These are phyloP conservation scores for Crambe crambe DNA, from an alignment of 37 sponge, comb jelly and placozoan genomes.

Conservation along the genomic window DNA sequence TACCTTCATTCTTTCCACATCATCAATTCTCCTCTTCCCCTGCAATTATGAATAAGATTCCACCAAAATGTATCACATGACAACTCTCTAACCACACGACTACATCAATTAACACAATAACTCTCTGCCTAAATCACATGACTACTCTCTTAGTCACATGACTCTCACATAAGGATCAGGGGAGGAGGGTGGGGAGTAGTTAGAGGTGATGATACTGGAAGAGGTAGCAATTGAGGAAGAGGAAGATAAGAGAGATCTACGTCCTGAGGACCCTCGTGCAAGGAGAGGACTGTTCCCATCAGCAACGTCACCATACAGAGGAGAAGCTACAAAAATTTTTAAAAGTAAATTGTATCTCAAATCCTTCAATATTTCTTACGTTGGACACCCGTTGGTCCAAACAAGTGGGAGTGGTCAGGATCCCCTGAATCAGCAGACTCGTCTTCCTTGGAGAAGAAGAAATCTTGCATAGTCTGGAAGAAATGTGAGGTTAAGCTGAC, in stretches of 20 bases:
- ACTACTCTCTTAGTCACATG: not conserved
- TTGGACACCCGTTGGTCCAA: slow-evolving; percentile 48
- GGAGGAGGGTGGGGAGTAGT: not conserved
- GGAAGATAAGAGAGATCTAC: slow-evolving; percentile 9
- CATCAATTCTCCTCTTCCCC: slow-evolving; percentile 26
- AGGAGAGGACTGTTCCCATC: slow-evolving; percentile 26
- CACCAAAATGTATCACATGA: too few relatives aligned
- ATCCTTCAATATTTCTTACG: slow-evolving; percentile 33
- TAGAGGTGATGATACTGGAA: slow-evolving; percentile 17
- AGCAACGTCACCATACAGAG: slow-evolving; percentile 1
- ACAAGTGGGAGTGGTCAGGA: slow-evolving; percentile 58
- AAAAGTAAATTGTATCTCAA: too few relatives aligned
- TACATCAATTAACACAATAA: too few relatives aligned
- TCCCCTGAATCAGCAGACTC: slow-evolving; percentile 31
- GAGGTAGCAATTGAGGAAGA: slow-evolving; percentile 8
- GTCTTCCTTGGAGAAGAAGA: slow-evolving; percentile 82
- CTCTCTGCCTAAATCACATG: too few relatives aligned
- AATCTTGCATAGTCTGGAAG: slow-evolving; percentile 83
- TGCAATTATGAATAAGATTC: not conserved
- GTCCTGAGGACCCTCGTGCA: not conserved
- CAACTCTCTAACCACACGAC: too few relatives aligned
- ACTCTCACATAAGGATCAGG: not conserved
- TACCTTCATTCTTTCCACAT: slow-evolving; percentile 85
- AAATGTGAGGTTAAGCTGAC: slow-evolving; percentile 81
- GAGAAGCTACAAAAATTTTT: slow-evolving; percentile 14